Base-by-base conservation (phyloP, 2,113 vertebrate species). In the Anolis carolinensis region DNA sequence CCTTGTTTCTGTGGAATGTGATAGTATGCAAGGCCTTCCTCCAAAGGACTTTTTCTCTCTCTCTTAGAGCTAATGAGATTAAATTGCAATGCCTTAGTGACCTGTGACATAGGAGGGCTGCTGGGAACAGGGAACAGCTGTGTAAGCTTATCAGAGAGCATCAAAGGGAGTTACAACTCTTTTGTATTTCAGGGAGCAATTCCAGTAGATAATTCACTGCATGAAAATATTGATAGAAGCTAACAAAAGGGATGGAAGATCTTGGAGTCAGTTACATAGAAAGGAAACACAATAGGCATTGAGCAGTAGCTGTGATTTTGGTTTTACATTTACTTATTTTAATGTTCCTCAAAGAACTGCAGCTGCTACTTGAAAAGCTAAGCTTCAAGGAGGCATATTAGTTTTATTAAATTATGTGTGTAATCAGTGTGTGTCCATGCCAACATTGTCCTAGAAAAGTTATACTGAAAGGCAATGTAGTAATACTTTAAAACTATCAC, bases 251-350 rank as follows among this genome's bases (percentile, higher is more conserved):
- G 67, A 89, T 73, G 34, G 50, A 87, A 82, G 71, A 34, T 91
- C 90, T 93, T 90, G 25, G 13, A 65, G 88, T 90, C 83, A 86
- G 63, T 83, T 90, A 63, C 36, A 88, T 73, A 63, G 90, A 92
- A 76, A 87, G 88, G 91, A 94, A 94, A 94, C 92, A 93, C 90
- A 94, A 92, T 90, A 74, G 91, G 81, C 91, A 90, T 87, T 89
- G 72, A 84, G 79, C 76, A 87, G 20, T 2, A 52, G 74, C 91
- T 70, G 67, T 83, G 80, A 90, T 91, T 85, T 75, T 79, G 65
- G 91, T 85, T 83, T 86, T 83, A 88, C 79, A 89, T 85, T 91
- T 89, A 73, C 34, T 0, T 63, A 27, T 91, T 91, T 93, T 84
- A 89, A 88, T 90, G 59, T 84, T 23, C 11, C n/a, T 0, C 1